Base-by-base conservation (phyloP, 2,888 invertebrate genomes). In the Athripsodes cinereus region DNA sequence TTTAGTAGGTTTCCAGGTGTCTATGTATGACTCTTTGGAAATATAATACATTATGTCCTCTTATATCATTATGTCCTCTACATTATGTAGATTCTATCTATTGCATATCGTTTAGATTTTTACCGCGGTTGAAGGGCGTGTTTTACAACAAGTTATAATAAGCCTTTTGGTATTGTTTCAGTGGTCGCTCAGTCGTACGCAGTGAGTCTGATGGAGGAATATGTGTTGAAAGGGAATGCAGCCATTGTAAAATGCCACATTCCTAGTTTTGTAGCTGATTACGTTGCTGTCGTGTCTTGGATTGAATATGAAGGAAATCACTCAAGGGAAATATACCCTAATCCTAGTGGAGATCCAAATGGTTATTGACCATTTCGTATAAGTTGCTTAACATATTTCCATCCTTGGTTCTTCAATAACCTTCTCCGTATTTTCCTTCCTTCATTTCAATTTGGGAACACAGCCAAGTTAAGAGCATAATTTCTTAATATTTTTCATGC, bases 171-270 rank as follows among this genome's bases (percentile, higher is more conserved):
- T 40, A 5, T 40, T 47, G 22, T 87, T 86, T 74, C 86, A 94
- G 93, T 92, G 76, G 92, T 94, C 70, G 87, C 90, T 70, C 93
- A 93, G 83, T 83, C 85, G 66, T 94, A 92, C 79, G 87, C 86
- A 71, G 88, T 92, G 69, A 92, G 92, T 82, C 87, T 93, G 69
- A 90, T 92, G 90, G 92, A 92, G 74, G 92, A 93, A 77, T 91
- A 92, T 76, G 91, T 93, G 67, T 82, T 93, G 68, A 85, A 88
- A 73, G 92, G 92, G 69, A 94, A 94, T 78, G 88, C 92, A 68
- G 93, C 91, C 69, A 88, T 93, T 74, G 81, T 93, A 72, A 92
- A 93, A 83, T 94, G 93, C 80, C 91, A 92, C 78, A 92, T 94
- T 74, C 92, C 93, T 68, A 91, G 91, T 79, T 93, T 93, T 80